Base-by-base conservation (phyloP, 2,113 vertebrate genomes). In the Gambusia holbrooki region DNA sequence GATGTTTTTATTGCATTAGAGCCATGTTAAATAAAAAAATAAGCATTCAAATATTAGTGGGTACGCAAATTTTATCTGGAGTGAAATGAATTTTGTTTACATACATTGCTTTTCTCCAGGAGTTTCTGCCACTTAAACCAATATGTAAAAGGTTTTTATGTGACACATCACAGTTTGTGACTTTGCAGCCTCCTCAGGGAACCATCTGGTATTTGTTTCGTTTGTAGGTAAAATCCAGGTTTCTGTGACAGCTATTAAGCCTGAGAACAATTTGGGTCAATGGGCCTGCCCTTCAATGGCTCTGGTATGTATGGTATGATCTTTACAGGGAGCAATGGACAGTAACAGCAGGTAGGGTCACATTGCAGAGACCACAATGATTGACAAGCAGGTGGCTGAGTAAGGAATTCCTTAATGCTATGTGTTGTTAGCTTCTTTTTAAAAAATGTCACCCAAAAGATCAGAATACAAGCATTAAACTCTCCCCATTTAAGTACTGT, bases 261-360 rank as follows among this genome's bases (percentile, higher is more conserved):
- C 12, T 73, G 74, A 69, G 69, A 77, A 82, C 70, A 66, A 82
- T 92, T 28, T 67, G 87, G 89, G 79, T 93, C 91, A 93, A 67
- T 91, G 86, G 51, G 78, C 80, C 66, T 71, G 88, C 66, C 85
- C 66, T 27, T 70, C 84, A 78, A 82, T 80, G 79, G 73, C 83
- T 77, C 69, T 92, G 93, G 85, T 74, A 92, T 92, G 90, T 75
- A 83, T 74, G 3, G 87, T 85, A 93, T 93, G 93, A 81, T 79
- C 81, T 79, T 74, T 80, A 75, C 76, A 82, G 73, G 33, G 73
- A 72, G 77, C 72, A 63, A 76, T 78, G 62, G 78, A 88, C 86
- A 92, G 83, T 82, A 72, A 61, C 74, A 89, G 86, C 82, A 93
- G 89, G 88, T 91, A 80, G 78, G 71, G 71, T 87, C 87, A 84